Conservation (phyloP, 2,797 vertebrate genomes). For the Artibeus lituratus region DNA sequence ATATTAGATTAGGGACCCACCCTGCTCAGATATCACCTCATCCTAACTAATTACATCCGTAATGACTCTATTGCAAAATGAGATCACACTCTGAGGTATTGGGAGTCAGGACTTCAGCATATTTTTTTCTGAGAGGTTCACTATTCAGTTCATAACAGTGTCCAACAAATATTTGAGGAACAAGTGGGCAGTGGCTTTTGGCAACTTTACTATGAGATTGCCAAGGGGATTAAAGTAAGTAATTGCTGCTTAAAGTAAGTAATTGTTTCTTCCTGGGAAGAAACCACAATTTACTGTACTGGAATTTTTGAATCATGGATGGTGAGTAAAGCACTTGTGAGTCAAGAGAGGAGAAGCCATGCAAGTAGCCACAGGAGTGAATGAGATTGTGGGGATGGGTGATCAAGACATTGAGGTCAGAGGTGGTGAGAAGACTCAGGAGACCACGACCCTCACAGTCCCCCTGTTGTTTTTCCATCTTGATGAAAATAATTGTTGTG, state of each 20-base stretch:
- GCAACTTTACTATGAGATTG: neutral
- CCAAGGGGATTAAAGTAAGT: neutral
- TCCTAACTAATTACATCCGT: neutral
- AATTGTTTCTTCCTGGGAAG: neutral
- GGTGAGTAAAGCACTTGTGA: neutral
- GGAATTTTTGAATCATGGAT: neutral
- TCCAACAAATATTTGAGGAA: neutral
- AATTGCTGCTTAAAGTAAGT: neutral
- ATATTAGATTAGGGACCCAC: neutral
- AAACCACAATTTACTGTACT: neutral
- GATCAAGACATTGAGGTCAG: accelerated
- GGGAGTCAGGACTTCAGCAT: neutral
- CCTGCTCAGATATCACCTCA: neutral
- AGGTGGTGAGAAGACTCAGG: accelerated
- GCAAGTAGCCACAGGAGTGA: accelerated
- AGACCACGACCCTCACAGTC: accelerated
- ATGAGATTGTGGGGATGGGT: accelerated
- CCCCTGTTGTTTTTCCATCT: neutral
- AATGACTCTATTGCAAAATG: neutral
- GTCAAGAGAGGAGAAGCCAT: neutral
- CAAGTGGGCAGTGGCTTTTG: neutral
- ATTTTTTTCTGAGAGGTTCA: neutral
- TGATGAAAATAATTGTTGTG: neutral
- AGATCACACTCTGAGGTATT: neutral
- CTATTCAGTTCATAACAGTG: neutral